A percentile compares a stretch with the other conserved stretches of the same genome.
Conservation (phyloP, 2,797 vertebrate genomes). For the Xerus rutilus region DNA sequence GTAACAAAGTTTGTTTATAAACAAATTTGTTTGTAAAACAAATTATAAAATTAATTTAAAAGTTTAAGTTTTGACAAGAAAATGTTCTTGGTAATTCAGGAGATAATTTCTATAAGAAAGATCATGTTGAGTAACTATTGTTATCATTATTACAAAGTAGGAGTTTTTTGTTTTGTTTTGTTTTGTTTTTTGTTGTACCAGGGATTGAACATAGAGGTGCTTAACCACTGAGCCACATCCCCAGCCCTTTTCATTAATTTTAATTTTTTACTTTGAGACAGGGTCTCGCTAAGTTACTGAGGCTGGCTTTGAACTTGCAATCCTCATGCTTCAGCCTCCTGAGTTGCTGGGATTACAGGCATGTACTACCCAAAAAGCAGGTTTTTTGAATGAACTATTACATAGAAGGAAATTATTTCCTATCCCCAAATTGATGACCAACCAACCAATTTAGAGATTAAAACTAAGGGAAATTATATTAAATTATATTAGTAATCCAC, state of each 20-base stretch:
- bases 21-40: neutral
- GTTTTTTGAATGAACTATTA: constrained; percentile 54
- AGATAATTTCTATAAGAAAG: constrained; percentile 52
- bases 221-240: too few relatives aligned
- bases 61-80: constrained; percentile 53
- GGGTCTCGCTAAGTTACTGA: too few relatives aligned
- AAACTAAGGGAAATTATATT: constrained; percentile 26
- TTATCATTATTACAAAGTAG: constrained; percentile 34
- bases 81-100: neutral
- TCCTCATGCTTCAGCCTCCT: too few relatives aligned
- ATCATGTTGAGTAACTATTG: neutral
- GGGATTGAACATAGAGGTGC: too few relatives aligned
- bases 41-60: constrained; percentile 52
- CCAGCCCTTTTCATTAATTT: too few relatives aligned
- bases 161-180: too few relatives aligned
- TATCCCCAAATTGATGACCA: constrained; percentile 35
- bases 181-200: too few relatives aligned
- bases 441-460: constrained; percentile 42
- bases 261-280: too few relatives aligned
- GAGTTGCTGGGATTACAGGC: too few relatives aligned
- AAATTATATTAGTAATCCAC: neutral
- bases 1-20: neutral
- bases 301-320: too few relatives aligned
- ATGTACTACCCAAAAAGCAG: neutral
- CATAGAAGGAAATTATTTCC: constrained; percentile 44